phyloP scores from a whole-genome alignment of 2,888 invertebrate species.

The Penaeus monodon region DNA sequence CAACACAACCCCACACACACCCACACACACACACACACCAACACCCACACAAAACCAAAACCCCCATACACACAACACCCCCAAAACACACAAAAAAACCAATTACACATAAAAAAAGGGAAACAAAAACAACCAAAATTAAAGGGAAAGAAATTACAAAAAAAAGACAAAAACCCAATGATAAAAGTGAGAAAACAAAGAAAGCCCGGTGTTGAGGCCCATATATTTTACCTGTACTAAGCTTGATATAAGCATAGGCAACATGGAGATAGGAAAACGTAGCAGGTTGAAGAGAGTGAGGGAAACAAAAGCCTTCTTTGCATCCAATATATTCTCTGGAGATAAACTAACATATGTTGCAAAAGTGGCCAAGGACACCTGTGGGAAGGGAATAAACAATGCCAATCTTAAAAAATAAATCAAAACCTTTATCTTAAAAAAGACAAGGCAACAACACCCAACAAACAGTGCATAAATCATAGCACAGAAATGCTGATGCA shows the following conservation, averaged over 20 bases:
- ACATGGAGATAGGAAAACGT: constrained; percentile 85
- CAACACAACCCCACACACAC: too few relatives aligned
- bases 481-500: too few relatives aligned
- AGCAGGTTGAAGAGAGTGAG: constrained; percentile 89
- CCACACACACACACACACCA: too few relatives aligned
- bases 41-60: too few relatives aligned
- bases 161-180: too few relatives aligned
- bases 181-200: too few relatives aligned
- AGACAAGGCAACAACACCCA: too few relatives aligned
- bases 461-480: too few relatives aligned
- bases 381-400: background rate
- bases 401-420: background rate
- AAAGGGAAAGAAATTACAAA: too few relatives aligned
- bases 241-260: constrained; percentile 82
- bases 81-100: too few relatives aligned
- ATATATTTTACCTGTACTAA: constrained; percentile 79
- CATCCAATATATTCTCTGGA: constrained; percentile 81
- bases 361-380: constrained; percentile 64
- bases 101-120: background rate
- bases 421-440: background rate
- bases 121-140: background rate
- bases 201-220: background rate
- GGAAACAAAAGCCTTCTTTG: constrained; percentile 87
- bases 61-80: too few relatives aligned
- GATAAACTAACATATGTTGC: constrained; percentile 69